Evolutionary conservation across 2,797 vertebrate genomes (phyloP), one percentile per base, ranked within the genome.

Genomic region (Acipenser oxyrinchus): DNA sequence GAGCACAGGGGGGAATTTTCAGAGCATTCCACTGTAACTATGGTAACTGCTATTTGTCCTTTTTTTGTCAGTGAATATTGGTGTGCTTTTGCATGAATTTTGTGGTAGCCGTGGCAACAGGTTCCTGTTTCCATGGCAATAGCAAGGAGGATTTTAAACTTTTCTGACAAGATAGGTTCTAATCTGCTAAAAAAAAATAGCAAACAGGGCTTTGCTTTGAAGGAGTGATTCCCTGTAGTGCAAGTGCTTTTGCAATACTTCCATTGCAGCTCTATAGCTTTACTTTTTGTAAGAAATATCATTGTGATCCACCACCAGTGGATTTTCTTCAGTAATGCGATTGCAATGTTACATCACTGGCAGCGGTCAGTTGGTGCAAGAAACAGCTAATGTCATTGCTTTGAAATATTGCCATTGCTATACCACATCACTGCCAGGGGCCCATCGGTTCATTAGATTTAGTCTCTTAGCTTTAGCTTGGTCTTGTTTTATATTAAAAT

Each of bases 81-180:
- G 74, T 76, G 78, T 71, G 67, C 74, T 75, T 77, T 77, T 74
- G 69, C 69, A 70, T 75, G 71, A 72, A 78, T 73, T 75, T 74
- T 63, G 66, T 69, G 1, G 76, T 77, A 73, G 68, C 78, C 72
- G 71, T 79, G 72, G 76, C 65, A 74, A 78, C 74, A 71, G 59
- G 70, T 73, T 78, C 37, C 37, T 37, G 37, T 37, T 37, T 37
- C 37, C 4, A 37, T 37, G 37, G 37, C 37, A 37, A 37, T 37
- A 57, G 68, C 68, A 64, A 71, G 57, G 61, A 73, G 71, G 63
- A 70, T 73, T 72, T 76, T 66, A 74, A 71, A 70, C 69, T 68
- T 71, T 75, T 74, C 72, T 71, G 70, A 76, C 70, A 70, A 23
- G 62, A 66, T 62, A 69, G 37, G 69, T 75, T 74, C 71, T 37